Conservation (phyloP, 2,113 vertebrate genomes). For the Alexandromys fortis region DNA sequence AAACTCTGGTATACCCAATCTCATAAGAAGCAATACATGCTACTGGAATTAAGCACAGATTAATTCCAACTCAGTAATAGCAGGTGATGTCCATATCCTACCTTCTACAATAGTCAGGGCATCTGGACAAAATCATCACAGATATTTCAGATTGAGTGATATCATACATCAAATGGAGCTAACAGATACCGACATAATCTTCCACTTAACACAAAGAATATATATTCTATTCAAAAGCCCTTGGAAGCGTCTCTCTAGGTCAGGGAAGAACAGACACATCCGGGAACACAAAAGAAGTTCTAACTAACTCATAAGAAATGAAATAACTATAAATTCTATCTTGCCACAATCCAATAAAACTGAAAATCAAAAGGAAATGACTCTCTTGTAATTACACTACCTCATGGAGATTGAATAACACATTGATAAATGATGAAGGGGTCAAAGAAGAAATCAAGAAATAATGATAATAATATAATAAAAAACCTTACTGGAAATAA, state of each 20-base stretch:
- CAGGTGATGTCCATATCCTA: neutral
- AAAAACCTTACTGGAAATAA: neutral
- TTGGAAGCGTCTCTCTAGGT: neutral
- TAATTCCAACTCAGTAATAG: neutral
- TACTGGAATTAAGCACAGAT: neutral
- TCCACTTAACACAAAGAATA: neutral
- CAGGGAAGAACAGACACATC: neutral
- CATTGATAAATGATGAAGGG: neutral
- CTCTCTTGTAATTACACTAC: neutral
- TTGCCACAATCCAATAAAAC: neutral
- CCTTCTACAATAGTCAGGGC: neutral
- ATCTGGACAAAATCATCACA: neutral
- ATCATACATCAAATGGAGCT: neutral
- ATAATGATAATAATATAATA: neutral
- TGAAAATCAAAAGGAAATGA: neutral
- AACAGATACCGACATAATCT: neutral
- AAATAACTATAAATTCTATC: neutral
- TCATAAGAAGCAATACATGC: neutral
- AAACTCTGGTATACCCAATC: neutral
- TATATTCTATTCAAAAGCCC: neutral
- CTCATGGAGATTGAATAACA: neutral
- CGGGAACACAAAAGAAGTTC: neutral
- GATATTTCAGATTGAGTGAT: neutral
- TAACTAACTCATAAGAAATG: neutral
- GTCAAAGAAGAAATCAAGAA: neutral